A percentile compares a stretch with the other conserved stretches of the same genome.
Conservation (phyloP, 37 sponge, comb jelly and placozoan genomes). For the Oopsacas minuta region DNA sequence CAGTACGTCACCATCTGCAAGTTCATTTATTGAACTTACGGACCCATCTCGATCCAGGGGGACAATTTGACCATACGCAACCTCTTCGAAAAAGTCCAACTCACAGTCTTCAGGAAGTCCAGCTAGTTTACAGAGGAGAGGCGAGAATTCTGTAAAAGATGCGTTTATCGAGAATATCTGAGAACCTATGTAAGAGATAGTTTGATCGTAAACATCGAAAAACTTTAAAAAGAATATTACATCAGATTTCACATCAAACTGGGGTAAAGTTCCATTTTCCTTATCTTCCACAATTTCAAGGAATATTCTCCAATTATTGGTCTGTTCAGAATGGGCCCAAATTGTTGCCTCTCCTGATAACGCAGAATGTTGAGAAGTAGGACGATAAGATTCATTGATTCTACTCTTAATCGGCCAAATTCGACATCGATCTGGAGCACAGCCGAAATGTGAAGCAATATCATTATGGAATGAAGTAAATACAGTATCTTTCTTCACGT, state of each 20-base stretch:
- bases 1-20: neutral
- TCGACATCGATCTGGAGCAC: neutral
- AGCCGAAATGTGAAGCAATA: slow-evolving; percentile 20
- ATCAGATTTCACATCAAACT: neutral
- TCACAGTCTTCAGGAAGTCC: neutral
- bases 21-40: neutral
- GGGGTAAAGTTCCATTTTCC: neutral
- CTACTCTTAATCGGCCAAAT: neutral
- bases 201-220: neutral
- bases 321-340: neutral
- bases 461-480: slow-evolving; percentile 29
- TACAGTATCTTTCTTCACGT: slow-evolving; percentile 33
- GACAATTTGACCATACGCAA: neutral
- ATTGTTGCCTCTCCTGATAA: neutral
- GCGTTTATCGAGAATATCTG: neutral
- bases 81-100: neutral
- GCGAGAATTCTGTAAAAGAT: neutral
- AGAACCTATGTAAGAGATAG: neutral
- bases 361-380: neutral
- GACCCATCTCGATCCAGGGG: neutral
- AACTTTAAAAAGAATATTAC: neutral
- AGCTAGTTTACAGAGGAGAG: neutral
- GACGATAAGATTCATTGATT: neutral
- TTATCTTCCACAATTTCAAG: neutral
- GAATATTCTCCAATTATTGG: neutral